Percentiles rank a stretch among this genome's conserved stretches.
These are phyloP conservation scores for rabbit (Oryctolagus cuniculus) DNA, from an alignment of 2,113 vertebrate genomes.

Conservation along the genomic window DNA sequence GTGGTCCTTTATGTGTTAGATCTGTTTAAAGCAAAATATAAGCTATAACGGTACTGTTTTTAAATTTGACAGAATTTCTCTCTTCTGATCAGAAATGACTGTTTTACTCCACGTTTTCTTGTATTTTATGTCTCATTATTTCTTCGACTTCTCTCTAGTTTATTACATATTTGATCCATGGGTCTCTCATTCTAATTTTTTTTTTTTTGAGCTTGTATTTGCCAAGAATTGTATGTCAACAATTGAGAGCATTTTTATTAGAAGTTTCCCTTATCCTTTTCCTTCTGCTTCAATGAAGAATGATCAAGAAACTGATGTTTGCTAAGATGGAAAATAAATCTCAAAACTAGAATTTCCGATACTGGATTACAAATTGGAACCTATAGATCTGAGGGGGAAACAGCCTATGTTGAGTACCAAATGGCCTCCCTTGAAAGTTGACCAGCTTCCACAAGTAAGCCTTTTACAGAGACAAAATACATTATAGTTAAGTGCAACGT, in stretches of 20 bases:
- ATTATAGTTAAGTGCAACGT: not conserved
- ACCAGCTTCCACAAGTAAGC: not conserved
- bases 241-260: constrained; percentile 50
- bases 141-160: constrained; percentile 24
- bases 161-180: constrained; percentile 1
- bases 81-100: constrained; percentile 52
- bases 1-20: constrained; percentile 11
- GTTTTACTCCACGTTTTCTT: constrained; percentile 24
- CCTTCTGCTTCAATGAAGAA: constrained; percentile 33
- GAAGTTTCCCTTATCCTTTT: constrained; percentile 40
- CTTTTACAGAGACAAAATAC: not conserved
- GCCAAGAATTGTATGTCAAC: constrained; percentile 33
- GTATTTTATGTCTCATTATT: constrained; percentile 21
- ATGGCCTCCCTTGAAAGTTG: not conserved
- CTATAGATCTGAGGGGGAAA: not conserved
- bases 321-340: constrained; percentile 9
- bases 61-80: constrained; percentile 62
- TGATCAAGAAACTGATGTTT: constrained; percentile 39
- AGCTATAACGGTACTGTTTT: constrained; percentile 42
- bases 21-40: constrained; percentile 57
- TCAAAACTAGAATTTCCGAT: constrained; percentile 5
- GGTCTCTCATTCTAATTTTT: not conserved
- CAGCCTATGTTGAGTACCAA: not conserved
- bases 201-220: constrained; percentile 44
- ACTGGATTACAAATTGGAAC: constrained; percentile 15